These are phyloP conservation scores for Zaprionus bogoriensis DNA, from an alignment of 2,888 invertebrate genomes.

Conservation along the genomic window DNA sequence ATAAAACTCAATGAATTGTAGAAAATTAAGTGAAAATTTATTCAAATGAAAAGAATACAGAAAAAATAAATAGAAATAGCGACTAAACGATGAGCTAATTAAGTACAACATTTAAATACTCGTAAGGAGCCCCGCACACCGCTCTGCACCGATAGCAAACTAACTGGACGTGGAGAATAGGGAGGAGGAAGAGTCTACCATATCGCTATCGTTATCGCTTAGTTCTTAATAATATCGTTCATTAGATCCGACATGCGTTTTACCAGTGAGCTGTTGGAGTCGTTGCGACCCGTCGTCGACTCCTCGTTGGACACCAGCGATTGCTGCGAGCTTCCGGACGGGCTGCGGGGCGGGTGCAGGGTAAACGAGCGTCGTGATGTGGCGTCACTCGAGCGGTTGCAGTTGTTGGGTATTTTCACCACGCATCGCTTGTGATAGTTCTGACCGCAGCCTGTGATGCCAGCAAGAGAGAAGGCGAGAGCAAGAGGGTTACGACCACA, in stretches of 20 bases:
- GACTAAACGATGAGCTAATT: constrained; percentile 22
- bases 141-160: constrained; percentile 17
- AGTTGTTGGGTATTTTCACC: constrained; percentile 99
- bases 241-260: constrained; percentile 87
- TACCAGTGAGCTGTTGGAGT: constrained; percentile 88
- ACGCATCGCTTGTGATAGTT: constrained; percentile 99
- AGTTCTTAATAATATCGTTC: constrained; percentile 83
- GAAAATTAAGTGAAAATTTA: constrained; percentile 46
- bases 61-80: constrained; percentile 20
- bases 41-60: constrained; percentile 58
- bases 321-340: constrained; percentile 88
- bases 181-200: neutral
- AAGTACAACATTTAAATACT: constrained; percentile 63
- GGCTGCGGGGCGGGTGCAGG: constrained; percentile 85
- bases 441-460: constrained; percentile 93
- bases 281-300: constrained; percentile 81
- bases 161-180: neutral
- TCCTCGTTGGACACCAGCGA: constrained; percentile 86
- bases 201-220: constrained; percentile 22
- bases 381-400: constrained; percentile 85
- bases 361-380: constrained; percentile 82
- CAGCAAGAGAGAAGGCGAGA: neutral
- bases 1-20: constrained; percentile 35
- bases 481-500: constrained; percentile 15
- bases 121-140: constrained; percentile 59